Conservation (phyloP, 2,797 vertebrate genomes). For the Rhynchotus rufescens region DNA sequence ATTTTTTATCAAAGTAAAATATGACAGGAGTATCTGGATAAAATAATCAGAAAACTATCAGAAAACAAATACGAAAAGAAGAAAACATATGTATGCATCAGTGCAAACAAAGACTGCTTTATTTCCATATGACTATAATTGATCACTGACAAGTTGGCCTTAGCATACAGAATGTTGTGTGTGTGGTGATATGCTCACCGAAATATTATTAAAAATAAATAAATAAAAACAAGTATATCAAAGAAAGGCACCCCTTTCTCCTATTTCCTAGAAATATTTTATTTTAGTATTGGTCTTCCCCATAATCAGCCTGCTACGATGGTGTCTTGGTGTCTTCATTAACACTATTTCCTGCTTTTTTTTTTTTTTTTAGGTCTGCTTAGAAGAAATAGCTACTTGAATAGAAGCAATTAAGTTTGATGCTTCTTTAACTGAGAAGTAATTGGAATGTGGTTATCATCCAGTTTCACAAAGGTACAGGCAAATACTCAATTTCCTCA, state of each 20-base stretch:
- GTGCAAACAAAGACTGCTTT: not conserved
- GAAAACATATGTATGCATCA: not conserved
- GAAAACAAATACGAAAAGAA: not conserved
- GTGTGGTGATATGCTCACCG: not conserved
- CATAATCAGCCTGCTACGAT: not conserved
- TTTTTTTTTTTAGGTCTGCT: slow-evolving; percentile 9
- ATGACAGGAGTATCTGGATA: not conserved
- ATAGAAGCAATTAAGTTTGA: slow-evolving; percentile 58
- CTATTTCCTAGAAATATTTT: not conserved
- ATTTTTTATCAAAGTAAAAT: not conserved
- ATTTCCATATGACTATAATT: not conserved
- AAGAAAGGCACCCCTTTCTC: not conserved
- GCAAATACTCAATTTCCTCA: slow-evolving; percentile 54
- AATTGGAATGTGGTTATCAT: slow-evolving; percentile 69
- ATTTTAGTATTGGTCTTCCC: not conserved
- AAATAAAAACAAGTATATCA: not conserved
- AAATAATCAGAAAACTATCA: not conserved
- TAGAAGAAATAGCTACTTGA: slow-evolving; percentile 37
- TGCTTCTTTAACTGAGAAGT: slow-evolving; percentile 42
- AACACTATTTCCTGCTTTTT: not conserved
- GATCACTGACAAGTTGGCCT: not conserved
- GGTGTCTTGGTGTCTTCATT: not conserved
- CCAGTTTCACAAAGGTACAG: slow-evolving; percentile 51
- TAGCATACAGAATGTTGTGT: not conserved
- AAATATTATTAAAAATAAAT: not conserved